Percentiles rank a stretch among this genome's conserved stretches.
Evolutionary conservation across 2,888 invertebrate species (phyloP).

Genomic region (Sarcophaga caerulescens): DNA sequence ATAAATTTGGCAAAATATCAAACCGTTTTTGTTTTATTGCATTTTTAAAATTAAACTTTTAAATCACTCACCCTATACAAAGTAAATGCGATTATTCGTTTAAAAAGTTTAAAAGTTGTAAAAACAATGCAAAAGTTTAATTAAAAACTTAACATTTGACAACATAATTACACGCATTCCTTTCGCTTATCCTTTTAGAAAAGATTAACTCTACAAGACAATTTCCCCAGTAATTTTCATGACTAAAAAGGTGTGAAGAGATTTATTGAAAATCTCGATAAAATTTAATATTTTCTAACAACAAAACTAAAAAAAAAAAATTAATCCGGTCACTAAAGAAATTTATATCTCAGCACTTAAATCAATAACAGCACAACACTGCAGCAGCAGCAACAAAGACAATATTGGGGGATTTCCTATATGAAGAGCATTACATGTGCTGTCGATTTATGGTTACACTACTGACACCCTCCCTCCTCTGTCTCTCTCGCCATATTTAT

Average conservation of each 20-base stretch:
- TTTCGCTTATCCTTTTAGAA: neutral
- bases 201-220: neutral
- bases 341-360: slow-evolving; percentile 46
- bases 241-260: slow-evolving; percentile 54
- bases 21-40: too few relatives aligned
- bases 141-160: slow-evolving; percentile 17
- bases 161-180: slow-evolving; percentile 26
- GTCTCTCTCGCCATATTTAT: neutral
- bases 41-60: too few relatives aligned
- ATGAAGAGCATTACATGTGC: neutral
- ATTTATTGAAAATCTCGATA: slow-evolving; percentile 51
- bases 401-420: neutral
- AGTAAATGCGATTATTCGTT: too few relatives aligned
- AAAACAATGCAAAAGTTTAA: neutral
- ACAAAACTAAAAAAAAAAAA: neutral
- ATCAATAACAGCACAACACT: slow-evolving; percentile 22
- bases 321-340: neutral
- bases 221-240: neutral
- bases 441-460: neutral
- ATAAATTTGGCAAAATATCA: too few relatives aligned
- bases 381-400: neutral
- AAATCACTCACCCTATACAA: too few relatives aligned
- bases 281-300: slow-evolving; percentile 41
- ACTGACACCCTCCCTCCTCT: too few relatives aligned
- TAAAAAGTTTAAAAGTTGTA: too few relatives aligned